Evolutionary conservation across 2,888 invertebrate species (phyloP).

Genomic region (Cheilosia grossa): DNA sequence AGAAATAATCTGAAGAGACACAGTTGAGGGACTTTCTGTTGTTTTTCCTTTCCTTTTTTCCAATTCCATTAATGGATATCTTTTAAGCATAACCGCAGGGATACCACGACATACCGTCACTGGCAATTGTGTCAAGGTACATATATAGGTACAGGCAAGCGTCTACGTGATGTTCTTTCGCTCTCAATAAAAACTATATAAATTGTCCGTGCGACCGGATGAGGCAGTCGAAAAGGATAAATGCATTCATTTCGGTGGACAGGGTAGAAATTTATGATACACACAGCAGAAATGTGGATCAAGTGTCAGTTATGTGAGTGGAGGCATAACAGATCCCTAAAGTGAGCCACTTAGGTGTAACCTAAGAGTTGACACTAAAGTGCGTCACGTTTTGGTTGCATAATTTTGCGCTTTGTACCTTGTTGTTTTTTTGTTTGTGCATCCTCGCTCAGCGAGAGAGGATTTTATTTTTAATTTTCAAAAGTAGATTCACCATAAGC

Average conservation of each 20-base stretch:
- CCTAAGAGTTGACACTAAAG: slow-evolving; percentile 37
- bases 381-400: slow-evolving; percentile 67
- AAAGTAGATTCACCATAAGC: slow-evolving; percentile 54
- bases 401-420: slow-evolving; percentile 32
- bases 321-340: slow-evolving; percentile 32
- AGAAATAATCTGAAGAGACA: slow-evolving; percentile 63
- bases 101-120: slow-evolving; percentile 1
- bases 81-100: slow-evolving; percentile 45
- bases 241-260: slow-evolving; percentile 26
- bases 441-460: slow-evolving; percentile 1
- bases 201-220: slow-evolving; percentile 12
- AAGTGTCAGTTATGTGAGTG: slow-evolving; percentile 41
- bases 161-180: slow-evolving; percentile 34
- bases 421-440: not conserved
- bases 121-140: slow-evolving; percentile 57
- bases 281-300: slow-evolving; percentile 39
- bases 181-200: slow-evolving; percentile 34
- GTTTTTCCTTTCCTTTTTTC: slow-evolving; percentile 28
- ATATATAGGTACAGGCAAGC: not conserved
- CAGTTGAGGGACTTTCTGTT: slow-evolving; percentile 51
- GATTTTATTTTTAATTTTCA: slow-evolving; percentile 69
- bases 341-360: slow-evolving; percentile 52
- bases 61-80: slow-evolving; percentile 69
- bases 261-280: slow-evolving; percentile 20
- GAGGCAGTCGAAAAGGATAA: not conserved